phyloP scores from a whole-genome alignment of 2,113 vertebrate species.

The Pomatostomus ruficeps region DNA sequence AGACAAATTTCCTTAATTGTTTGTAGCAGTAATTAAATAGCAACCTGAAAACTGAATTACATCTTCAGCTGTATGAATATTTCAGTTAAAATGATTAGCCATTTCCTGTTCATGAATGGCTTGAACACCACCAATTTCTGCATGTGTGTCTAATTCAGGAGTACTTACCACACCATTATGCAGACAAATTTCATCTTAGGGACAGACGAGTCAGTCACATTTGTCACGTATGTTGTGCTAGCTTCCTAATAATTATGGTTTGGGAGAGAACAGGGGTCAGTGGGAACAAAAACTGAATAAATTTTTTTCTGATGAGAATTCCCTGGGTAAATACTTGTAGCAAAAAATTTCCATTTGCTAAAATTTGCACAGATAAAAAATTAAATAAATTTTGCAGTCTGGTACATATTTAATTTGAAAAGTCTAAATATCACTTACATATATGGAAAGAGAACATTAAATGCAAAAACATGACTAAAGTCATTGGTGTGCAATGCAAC shows the following conservation, averaged over 20 bases:
- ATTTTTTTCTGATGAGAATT: background rate
- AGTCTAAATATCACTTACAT: background rate
- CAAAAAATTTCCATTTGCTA: background rate
- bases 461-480: background rate
- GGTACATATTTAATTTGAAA: background rate
- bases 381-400: background rate
- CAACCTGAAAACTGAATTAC: conserved; percentile 26
- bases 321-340: background rate
- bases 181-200: background rate
- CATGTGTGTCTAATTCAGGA: background rate
- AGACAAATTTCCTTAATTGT: background rate
- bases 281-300: background rate
- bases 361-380: background rate
- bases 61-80: background rate
- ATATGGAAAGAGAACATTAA: background rate
- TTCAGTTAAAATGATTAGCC: conserved; percentile 16
- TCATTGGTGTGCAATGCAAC: background rate
- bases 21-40: conserved; percentile 48
- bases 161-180: background rate
- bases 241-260: background rate
- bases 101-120: conserved; percentile 8
- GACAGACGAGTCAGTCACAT: background rate
- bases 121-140: background rate
- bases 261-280: background rate
- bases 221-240: background rate